phyloP scores from a whole-genome alignment of 35 echinoderm and acorn worm species.

The Strongylocentrotus purpuratus region DNA sequence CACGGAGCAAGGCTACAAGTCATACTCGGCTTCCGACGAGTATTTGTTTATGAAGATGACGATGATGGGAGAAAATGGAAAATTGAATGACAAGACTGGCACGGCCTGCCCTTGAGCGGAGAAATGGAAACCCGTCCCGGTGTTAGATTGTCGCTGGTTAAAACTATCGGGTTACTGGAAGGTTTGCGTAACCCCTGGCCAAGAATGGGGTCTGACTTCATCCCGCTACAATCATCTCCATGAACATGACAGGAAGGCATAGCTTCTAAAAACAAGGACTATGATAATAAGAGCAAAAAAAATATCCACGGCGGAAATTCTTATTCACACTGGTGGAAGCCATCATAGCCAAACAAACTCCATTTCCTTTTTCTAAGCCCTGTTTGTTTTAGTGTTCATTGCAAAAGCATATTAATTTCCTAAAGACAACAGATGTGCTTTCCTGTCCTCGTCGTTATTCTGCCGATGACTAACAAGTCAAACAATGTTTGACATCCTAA shows the following conservation, averaged over 20 bases:
- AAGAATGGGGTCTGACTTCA: neutral
- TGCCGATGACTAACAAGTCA: too few species aligned
- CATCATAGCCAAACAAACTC: too few species aligned
- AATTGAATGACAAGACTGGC: slow-evolving; percentile 37
- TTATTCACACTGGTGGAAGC: neutral
- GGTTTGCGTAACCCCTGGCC: slow-evolving; percentile 36
- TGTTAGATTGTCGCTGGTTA: slow-evolving; percentile 11
- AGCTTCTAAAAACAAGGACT: neutral
- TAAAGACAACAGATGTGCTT: too few species aligned
- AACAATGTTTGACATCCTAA: too few species aligned
- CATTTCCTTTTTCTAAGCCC: too few species aligned
- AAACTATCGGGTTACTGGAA: slow-evolving; percentile 28
- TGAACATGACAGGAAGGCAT: neutral
- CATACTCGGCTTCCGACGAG: neutral
- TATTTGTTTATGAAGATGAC: slow-evolving; percentile 36
- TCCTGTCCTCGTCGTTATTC: too few species aligned
- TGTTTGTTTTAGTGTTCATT: too few species aligned
- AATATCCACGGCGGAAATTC: neutral
- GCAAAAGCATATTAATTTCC: too few species aligned
- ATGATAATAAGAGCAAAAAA: neutral
- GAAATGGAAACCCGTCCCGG: slow-evolving; percentile 42
- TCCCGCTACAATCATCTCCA: neutral
- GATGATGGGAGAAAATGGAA: slow-evolving; percentile 26
- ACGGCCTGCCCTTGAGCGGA: slow-evolving; percentile 9
- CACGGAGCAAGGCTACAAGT: neutral